Base-by-base conservation (phyloP, 2,113 vertebrate genomes). In the Apodemus speciosus region DNA sequence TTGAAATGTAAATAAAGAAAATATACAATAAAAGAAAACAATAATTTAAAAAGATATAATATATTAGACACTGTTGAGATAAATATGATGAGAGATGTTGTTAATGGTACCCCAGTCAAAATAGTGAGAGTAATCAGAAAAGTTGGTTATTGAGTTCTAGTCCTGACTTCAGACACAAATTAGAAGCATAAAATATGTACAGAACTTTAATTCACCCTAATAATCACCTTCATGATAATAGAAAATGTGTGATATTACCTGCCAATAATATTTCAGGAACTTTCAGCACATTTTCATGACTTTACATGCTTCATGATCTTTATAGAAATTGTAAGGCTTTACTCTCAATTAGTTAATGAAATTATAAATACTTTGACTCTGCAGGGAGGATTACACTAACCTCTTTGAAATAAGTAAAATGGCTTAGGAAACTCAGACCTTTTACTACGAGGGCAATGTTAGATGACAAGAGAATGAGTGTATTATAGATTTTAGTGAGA, bases 341-440 rank as follows among this genome's bases (percentile, higher is more conserved):
- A 43, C 66, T 88, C 71, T 68, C 90, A 90, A 18, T 75, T 83
- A 85, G 23, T 64, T 77, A 90, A 56, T 94, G 80, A 91, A 43
- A 15, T 64, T 87, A 40, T 84, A 15, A 85, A 49, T 38, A 18
- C 18, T 88, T 20, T 73, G 32, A 53, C 10, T 85, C 3, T 81
- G 15, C 35, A 75, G 43, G 35, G 25, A 95, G 16, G 9, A 76
- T 64, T 84, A 43, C 40, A 51, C 53, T 89, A 84, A 43, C 58
- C 21, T 83, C 25, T 80, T 13, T 58, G 23, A 81, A 35, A 86
- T 83, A 64, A 86, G 89, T 76, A 77, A 94, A 75, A 93, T 43
- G 71, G 79, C 79, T 75, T 80, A 84, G 56, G 58, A 92, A 90
- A 80, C 23, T 81, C 38, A 77, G 18, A 83, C 15, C 3, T 46